Evolutionary conservation across 2,797 vertebrate genomes (phyloP).

Genomic region (Silurus aristotelis): DNA sequence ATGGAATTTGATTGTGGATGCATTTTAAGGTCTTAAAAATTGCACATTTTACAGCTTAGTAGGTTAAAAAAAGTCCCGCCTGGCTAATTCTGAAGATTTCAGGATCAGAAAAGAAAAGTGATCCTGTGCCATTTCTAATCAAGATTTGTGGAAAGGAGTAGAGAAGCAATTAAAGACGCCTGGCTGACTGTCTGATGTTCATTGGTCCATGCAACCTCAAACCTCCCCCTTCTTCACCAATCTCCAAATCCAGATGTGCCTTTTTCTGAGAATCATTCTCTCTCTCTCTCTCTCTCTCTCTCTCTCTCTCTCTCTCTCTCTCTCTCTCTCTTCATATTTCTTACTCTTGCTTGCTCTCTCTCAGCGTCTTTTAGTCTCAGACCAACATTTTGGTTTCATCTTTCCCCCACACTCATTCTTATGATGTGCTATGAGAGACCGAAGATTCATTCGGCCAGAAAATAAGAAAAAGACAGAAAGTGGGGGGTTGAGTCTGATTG

Average conservation of each 20-base stretch:
- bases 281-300: background rate
- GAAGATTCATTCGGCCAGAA: background rate
- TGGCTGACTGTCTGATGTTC: slow-evolving; percentile 35
- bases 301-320: background rate
- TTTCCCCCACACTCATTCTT: background rate
- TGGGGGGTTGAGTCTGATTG: slow-evolving; percentile 23
- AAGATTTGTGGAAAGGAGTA: slow-evolving; percentile 4
- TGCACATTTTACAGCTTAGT: background rate
- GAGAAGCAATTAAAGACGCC: background rate
- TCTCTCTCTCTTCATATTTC: background rate
- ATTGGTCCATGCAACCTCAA: slow-evolving; percentile 23
- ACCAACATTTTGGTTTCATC: slow-evolving; percentile 3
- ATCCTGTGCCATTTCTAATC: background rate
- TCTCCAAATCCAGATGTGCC: slow-evolving; percentile 45
- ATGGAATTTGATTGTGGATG: background rate
- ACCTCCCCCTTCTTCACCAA: slow-evolving; percentile 1
- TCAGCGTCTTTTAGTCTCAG: background rate
- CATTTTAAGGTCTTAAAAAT: background rate
- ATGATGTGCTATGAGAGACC: background rate
- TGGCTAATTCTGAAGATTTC: background rate
- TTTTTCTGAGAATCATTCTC: slow-evolving; percentile 35
- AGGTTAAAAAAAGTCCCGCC: background rate
- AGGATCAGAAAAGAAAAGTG: background rate
- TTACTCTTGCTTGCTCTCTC: background rate
- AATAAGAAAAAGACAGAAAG: background rate